phyloP scores from a whole-genome alignment of 2,113 vertebrate genomes.

The Vidua chalybeata region DNA sequence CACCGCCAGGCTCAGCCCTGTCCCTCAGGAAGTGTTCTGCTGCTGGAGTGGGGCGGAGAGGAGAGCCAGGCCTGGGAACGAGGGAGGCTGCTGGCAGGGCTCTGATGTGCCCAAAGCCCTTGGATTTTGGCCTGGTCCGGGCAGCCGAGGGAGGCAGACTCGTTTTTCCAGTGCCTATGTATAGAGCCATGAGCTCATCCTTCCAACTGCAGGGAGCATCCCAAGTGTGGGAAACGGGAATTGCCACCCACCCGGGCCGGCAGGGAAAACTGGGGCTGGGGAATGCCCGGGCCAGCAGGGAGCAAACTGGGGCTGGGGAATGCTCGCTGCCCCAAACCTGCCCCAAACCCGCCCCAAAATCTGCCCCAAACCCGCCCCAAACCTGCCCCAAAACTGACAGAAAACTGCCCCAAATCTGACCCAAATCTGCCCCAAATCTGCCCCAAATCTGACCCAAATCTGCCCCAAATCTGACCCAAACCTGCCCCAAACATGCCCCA shows the following conservation, averaged over 20 bases:
- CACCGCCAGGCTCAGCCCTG: neutral
- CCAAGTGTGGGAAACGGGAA: slow-evolving; percentile 28
- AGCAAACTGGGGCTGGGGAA: neutral
- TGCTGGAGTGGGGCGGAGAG: neutral
- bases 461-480: too few relatives aligned
- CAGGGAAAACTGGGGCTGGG: neutral
- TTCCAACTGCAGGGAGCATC: neutral
- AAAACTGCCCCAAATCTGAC: too few relatives aligned
- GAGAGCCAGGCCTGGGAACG: neutral
- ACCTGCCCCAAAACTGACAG: too few relatives aligned
- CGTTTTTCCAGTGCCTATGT: slow-evolving; percentile 13
- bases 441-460: too few relatives aligned
- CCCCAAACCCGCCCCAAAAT: too few relatives aligned
- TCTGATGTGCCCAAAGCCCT: neutral
- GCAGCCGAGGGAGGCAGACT: neutral
- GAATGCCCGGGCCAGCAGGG: neutral
- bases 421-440: too few relatives aligned
- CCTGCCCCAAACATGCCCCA: too few relatives aligned
- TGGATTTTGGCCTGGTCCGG: neutral
- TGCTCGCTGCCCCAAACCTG: neutral
- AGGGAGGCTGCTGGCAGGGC: neutral
- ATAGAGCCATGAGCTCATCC: slow-evolving; percentile 12
- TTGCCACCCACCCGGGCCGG: neutral
- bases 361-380: too few relatives aligned
- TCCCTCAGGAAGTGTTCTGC: neutral